Conservation (phyloP, 2,888 invertebrate species). For the Apodemia duryi region DNA sequence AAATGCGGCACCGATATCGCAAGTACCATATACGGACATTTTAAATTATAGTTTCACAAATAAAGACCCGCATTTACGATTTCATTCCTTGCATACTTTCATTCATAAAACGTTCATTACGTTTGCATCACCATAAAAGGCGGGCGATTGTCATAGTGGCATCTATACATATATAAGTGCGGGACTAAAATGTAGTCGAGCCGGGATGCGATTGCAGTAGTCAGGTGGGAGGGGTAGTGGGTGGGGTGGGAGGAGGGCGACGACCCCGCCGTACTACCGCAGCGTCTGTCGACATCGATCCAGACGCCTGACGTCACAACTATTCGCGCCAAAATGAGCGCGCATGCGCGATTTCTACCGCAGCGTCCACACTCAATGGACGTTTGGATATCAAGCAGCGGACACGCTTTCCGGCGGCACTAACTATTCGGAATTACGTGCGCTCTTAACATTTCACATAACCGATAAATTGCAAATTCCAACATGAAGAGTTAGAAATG, state of each 20-base stretch:
- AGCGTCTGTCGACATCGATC: conserved; percentile 80
- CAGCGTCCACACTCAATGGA: conserved; percentile 75
- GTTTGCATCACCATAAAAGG: conserved; percentile 63
- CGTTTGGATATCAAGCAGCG: conserved; percentile 62
- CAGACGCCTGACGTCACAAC: conserved; percentile 77
- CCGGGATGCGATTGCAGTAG: conserved; percentile 72
- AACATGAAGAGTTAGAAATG: too few species aligned
- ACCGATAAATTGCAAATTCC: too few species aligned
- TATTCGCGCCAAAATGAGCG: conserved; percentile 78
- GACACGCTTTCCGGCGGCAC: conserved; percentile 64
- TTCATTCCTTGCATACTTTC: conserved; percentile 51
- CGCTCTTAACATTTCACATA: background rate
- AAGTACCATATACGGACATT: conserved; percentile 15
- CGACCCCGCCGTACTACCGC: conserved; percentile 78
- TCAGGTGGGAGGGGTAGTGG: conserved; percentile 59
- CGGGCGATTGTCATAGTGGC: conserved; percentile 56
- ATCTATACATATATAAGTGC: conserved; percentile 47
- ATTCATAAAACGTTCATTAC: conserved; percentile 60
- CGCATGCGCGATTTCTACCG: conserved; percentile 72
- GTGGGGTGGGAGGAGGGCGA: conserved; percentile 59
- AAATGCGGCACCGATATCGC: background rate
- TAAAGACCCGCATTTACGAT: conserved; percentile 41
- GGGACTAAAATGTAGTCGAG: conserved; percentile 56
- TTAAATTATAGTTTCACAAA: conserved; percentile 27
- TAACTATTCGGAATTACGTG: conserved; percentile 15